These are phyloP conservation scores for Rhinatrema bivittatum DNA, from an alignment of 2,797 vertebrate genomes.

Conservation along the genomic window DNA sequence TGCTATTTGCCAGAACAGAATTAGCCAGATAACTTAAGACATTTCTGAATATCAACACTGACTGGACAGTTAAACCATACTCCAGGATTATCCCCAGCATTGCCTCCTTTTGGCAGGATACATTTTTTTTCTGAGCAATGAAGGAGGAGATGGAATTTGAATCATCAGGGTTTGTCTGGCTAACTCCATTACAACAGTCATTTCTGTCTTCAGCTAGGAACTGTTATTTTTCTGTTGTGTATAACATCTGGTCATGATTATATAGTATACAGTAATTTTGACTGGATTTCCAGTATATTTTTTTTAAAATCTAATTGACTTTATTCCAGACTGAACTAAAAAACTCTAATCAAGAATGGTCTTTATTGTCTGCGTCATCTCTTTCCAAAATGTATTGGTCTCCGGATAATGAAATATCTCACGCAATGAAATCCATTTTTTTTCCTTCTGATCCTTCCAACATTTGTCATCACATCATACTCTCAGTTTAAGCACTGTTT, in stretches of 20 bases:
- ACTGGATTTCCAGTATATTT: constrained; percentile 8
- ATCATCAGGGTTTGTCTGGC: too few relatives aligned
- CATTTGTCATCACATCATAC: constrained; percentile 46
- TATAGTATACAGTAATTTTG: constrained; percentile 19
- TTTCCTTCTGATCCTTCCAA: constrained; percentile 30
- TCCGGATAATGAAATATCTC: constrained; percentile 28
- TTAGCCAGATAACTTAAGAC: too few relatives aligned
- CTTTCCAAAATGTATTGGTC: constrained; percentile 26
- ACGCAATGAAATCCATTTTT: constrained; percentile 26
- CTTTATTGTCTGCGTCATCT: constrained; percentile 15
- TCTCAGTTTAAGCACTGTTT: constrained; percentile 19
- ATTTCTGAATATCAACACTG: too few relatives aligned
- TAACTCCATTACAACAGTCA: too few relatives aligned
- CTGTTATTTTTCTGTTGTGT: not conserved
- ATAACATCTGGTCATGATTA: constrained; percentile 43
- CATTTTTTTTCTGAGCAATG: too few relatives aligned
- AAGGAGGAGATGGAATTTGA: too few relatives aligned
- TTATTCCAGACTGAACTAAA: too few relatives aligned
- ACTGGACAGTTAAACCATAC: too few relatives aligned
- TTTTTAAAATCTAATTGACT: constrained; percentile 7
- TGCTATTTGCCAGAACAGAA: too few relatives aligned
- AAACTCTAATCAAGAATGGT: not conserved
- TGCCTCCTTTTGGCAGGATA: too few relatives aligned
- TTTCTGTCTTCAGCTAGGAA: too few relatives aligned
- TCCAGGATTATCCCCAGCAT: too few relatives aligned